These are phyloP conservation scores for Pantherophis guttatus DNA, from an alignment of 2,113 vertebrate genomes.

Conservation along the genomic window DNA sequence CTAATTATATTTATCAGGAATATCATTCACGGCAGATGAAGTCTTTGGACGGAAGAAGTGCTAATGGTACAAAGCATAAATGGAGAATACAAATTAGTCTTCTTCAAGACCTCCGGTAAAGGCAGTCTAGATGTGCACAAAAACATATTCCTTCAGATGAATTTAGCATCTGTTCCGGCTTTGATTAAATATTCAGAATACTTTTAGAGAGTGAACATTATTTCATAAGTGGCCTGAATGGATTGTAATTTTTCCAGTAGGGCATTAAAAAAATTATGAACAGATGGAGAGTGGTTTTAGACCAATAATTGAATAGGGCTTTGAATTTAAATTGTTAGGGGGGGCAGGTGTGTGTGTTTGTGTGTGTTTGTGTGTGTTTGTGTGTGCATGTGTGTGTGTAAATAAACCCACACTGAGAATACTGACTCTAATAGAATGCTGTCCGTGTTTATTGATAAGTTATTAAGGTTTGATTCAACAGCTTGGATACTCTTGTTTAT, in stretches of 20 bases:
- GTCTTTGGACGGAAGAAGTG: constrained; percentile 2
- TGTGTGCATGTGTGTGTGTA: background rate
- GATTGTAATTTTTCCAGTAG: constrained; percentile 17
- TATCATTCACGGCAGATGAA: background rate
- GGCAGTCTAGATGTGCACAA: background rate
- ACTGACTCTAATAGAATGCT: background rate
- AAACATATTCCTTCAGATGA: background rate
- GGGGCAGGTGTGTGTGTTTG: too few species aligned
- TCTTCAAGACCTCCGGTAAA: background rate
- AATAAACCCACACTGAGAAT: background rate
- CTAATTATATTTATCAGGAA: constrained; percentile 4
- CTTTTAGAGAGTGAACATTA: constrained; percentile 15
- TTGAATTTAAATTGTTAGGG: background rate
- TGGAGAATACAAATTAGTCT: background rate
- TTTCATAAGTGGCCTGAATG: constrained; percentile 7
- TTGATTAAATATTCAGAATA: constrained; percentile 28
- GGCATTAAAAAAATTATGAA: background rate
- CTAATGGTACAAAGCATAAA: background rate
- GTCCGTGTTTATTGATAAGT: background rate
- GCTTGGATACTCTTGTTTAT: background rate
- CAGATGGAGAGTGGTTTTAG: constrained; percentile 7
- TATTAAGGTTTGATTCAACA: background rate
- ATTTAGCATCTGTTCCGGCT: constrained; percentile 19
- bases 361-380: background rate
- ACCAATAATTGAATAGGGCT: background rate